A percentile compares a stretch with the other conserved stretches of the same genome.
Conservation (phyloP, 2,888 invertebrate species). For the Tanypteryx hageni region DNA sequence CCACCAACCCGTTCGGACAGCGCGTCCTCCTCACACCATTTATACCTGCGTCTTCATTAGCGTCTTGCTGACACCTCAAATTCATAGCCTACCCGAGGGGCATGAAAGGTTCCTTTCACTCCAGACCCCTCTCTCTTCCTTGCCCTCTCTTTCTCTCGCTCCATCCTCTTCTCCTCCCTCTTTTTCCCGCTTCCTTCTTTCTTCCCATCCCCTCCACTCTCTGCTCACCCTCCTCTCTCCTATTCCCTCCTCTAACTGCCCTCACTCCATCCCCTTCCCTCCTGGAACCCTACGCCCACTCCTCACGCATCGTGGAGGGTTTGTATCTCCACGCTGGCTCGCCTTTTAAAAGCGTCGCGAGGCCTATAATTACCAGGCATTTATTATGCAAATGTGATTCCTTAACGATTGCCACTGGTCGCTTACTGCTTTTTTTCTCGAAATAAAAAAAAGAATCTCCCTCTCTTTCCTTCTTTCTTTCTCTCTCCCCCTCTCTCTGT, state of each 20-base stretch:
- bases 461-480: background rate
- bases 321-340: background rate
- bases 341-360: conserved; percentile 32
- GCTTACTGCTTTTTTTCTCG: background rate
- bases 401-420: conserved; percentile 45
- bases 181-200: background rate
- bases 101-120: background rate
- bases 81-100: conserved; percentile 42
- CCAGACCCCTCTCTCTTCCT: background rate
- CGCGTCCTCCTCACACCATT: background rate
- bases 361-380: conserved; percentile 57
- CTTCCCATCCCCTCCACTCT: background rate
- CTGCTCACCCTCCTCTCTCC: background rate
- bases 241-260: background rate
- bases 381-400: conserved; percentile 57
- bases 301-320: background rate
- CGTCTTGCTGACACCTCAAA: conserved; percentile 50
- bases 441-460: background rate
- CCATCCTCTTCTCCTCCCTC: background rate
- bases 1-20: background rate
- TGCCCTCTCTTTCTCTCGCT: background rate
- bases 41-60: conserved; percentile 52
- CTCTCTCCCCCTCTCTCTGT: background rate
- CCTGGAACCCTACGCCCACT: background rate
- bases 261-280: background rate